Percentiles rank a stretch among this genome's conserved stretches.
phyloP scores from a whole-genome alignment of 2,888 invertebrate genomes.

The Cremastobaeus sp. region DNA sequence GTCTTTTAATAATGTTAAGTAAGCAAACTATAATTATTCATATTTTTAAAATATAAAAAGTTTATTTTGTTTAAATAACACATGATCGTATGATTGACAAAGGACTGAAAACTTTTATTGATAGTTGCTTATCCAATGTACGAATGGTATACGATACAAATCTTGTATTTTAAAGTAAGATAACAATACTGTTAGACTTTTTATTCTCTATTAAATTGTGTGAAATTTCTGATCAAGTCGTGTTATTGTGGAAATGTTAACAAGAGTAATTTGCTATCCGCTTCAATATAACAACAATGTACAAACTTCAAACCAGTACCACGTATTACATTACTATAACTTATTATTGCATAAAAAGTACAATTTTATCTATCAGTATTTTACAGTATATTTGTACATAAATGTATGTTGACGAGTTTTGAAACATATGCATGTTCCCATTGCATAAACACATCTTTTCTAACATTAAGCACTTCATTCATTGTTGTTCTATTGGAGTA shows the following conservation, averaged over 20 bases:
- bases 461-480: slow-evolving; percentile 1
- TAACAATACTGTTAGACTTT: slow-evolving; percentile 35
- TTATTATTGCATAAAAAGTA: background rate
- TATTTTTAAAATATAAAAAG: slow-evolving; percentile 56
- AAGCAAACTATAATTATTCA: slow-evolving; percentile 43
- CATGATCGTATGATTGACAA: slow-evolving; percentile 43
- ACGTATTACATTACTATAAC: background rate
- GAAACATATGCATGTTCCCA: background rate
- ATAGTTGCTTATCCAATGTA: slow-evolving; percentile 37
- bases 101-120: slow-evolving; percentile 48
- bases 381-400: background rate
- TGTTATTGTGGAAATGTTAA: slow-evolving; percentile 23
- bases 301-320: background rate
- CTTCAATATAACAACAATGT: slow-evolving; percentile 49
- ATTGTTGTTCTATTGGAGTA: slow-evolving; percentile 43
- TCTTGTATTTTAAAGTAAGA: slow-evolving; percentile 27
- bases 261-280: slow-evolving; percentile 9
- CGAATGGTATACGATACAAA: slow-evolving; percentile 20
- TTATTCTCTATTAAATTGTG: slow-evolving; percentile 34
- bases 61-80: slow-evolving; percentile 58
- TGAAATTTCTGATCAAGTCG: slow-evolving; percentile 31
- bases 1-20: slow-evolving; percentile 49
- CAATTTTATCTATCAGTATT: slow-evolving; percentile 14
- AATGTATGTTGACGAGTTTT: background rate
- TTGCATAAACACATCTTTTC: background rate